Base-by-base conservation (phyloP, 2,797 vertebrate species). In the Clarias laeviceps region DNA sequence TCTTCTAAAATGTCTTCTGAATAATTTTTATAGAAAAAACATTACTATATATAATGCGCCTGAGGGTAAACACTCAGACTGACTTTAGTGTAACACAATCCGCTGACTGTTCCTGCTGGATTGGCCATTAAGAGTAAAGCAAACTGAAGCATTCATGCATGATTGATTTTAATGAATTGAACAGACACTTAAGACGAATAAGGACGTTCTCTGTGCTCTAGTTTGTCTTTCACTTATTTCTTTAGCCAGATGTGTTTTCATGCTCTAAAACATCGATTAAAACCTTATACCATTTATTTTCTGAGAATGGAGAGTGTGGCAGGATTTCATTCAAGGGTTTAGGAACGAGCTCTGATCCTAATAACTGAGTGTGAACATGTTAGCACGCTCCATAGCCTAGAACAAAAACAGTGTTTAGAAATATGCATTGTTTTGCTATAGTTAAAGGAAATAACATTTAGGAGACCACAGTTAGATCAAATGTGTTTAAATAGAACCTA, bases 191-290 rank as follows among this genome's bases (percentile, higher is more conserved):
- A 40, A 40, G 5, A 62, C 57, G 45, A 50, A 50, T 50, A 12
- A 50, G 11, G 11, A 50, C 45, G 11, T 50, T 50, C 45, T 50
- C 11, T 50, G 11, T 14, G 29, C 22, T 62, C 32, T 59, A 22
- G 18, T 34, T 59, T 34, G 56, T 15, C 8, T 45, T n/a, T 27
- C 77, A n/a, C 7, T 80, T 15, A n/a, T 65, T 65, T 80, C 61
- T 50, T 11, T n/a, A 45, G 50, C 8, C 9, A 66, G 65, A 65
- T 50, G n/a, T 80, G n/a, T 6, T 50, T 80, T 29, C 62, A 66
- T 66, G 62, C 17, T 80, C 40, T 20, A 65, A 50, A n/a, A 27
- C 34, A 80, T 5, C 78, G 7, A 65, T 65, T 80, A 80, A 79
- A 65, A 45, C 22, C 37, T 64, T 18, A 18, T 17, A 32, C 29